Evolutionary conservation across 2,113 vertebrate genomes (phyloP), one percentile per base, ranked within the genome.

Genomic region (Sebastes schlegelii): DNA sequence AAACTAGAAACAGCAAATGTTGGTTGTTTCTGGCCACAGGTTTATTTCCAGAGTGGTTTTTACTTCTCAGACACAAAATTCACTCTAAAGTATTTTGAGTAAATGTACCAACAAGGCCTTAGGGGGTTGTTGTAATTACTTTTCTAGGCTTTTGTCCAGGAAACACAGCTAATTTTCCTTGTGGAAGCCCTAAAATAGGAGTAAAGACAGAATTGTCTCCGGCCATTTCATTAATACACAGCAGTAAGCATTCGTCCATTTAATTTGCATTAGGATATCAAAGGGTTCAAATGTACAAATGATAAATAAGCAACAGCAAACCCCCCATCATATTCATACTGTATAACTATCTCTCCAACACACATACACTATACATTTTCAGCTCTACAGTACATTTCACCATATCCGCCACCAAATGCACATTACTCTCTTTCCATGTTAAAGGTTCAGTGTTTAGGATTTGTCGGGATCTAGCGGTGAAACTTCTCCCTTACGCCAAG

Each of bases 111-210:
- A 81, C 45, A 81, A 83, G 46, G 67, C 85, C 79, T 57, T 68
- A n/a, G 54, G 82, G 85, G 65, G 61, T 11, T 71, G 61, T 61
- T 87, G 72, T 84, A 86, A 91, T 90, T 90, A 83, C 57, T 48
- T 83, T 40, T 57, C 70, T 86, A 34, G 88, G 72, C 69, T 83
- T 82, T 86, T 73, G 61, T 79, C 69, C 85, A 83, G 51, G 57
- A 88, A 71, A 89, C 45, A 19, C 23, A 79, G 71, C 68, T 73
- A 69, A 85, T 84, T 87, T 84, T 80, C 69, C 57, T 49, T 6
- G 43, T 74, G 58, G 26, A 85, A 76, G 43, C 23, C 54, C 54
- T 68, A 61, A 85, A 80, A 74, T 62, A 80, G 60, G 45, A 83
- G 54, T 43, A 79, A 87, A 90, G 58, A 65, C 65, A 70, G 49